Conservation (phyloP, 2,797 vertebrate species). For the Aratinga solstitialis region DNA sequence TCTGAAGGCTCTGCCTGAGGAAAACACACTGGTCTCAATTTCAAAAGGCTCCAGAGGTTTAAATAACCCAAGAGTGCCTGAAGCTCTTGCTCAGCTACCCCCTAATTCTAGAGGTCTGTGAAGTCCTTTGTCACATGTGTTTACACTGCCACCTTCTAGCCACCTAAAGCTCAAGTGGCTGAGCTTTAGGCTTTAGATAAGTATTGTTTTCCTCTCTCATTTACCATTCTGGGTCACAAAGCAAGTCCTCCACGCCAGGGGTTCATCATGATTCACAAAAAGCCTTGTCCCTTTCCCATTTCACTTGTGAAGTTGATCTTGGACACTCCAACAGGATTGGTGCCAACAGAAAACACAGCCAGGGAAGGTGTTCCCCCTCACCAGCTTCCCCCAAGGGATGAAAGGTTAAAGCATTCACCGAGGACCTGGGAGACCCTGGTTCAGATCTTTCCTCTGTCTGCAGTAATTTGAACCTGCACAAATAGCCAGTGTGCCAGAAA, state of each 20-base stretch:
- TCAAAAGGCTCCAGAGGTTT: background rate
- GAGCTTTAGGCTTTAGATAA: background rate
- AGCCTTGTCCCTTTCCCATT: background rate
- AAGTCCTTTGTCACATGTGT: background rate
- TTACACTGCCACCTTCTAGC: background rate
- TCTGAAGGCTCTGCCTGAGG: background rate
- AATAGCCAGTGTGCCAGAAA: conserved; percentile 54
- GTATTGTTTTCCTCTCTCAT: background rate
- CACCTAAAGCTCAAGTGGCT: background rate
- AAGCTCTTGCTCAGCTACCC: background rate
- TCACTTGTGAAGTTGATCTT: background rate
- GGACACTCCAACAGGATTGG: background rate
- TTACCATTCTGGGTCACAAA: background rate
- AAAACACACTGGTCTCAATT: background rate
- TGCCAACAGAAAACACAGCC: background rate
- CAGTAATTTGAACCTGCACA: conserved; percentile 60
- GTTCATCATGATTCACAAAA: background rate
- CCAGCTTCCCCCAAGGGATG: background rate
- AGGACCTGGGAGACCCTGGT: background rate
- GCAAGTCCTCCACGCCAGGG: background rate
- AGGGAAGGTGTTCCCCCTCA: background rate
- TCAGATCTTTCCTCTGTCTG: conserved; percentile 16
- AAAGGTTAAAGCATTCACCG: conserved; percentile 18
- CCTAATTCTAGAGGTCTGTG: background rate
- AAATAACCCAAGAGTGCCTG: background rate